Evolutionary conservation across 92 coral and sea anemone genomes (phyloP), one percentile per base, ranked within the genome.

Genomic region (Porites cylindrica): DNA sequence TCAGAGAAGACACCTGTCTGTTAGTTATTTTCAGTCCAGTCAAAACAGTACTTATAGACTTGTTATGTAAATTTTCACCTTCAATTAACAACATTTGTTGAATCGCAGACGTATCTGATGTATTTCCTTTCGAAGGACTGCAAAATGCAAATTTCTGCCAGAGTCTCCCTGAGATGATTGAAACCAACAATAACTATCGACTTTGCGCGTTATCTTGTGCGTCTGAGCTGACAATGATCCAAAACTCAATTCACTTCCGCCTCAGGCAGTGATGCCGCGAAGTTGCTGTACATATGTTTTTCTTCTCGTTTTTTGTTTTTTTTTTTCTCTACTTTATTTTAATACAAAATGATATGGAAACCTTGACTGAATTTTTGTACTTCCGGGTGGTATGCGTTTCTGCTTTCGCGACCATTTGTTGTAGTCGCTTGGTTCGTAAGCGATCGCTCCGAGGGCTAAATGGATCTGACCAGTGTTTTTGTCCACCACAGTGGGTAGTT

Each of bases 401-500:
- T 64, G 72, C 29, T 65, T 83, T 52, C 87, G 79, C 54, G 87
- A 83, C 87, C 87, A 83, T 73, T 63, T 73, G 53, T 83, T 74
- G 63, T 83, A 83, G 81, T 83, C 87, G 51, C 87, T 74, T 63
- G 62, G 79, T 47, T 83, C 87, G 52, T 56, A 83, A 62, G 87
- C 64, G 17, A 83, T 29, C 23, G 72, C 80, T 51, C 62, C 52
- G 13, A 83, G 63, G 8, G 87, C 16, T 60, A 83, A 51, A 29
- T 83, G 87, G 17, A 83, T 63, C n/a, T 74, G 72, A 1, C 87
- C 87, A 0, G 87, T 73, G 13, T 16, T 75, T 10, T 63, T 72
- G n/a, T 83, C 63, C 23, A 83, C 75, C 0, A 83, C 87, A 43
- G 80, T 83, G 50, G 87, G 87, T 21, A 74, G 87, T 50, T 62